Conservation (phyloP, 1,140 invertebrate genomes). For the Drosophila funebris region DNA sequence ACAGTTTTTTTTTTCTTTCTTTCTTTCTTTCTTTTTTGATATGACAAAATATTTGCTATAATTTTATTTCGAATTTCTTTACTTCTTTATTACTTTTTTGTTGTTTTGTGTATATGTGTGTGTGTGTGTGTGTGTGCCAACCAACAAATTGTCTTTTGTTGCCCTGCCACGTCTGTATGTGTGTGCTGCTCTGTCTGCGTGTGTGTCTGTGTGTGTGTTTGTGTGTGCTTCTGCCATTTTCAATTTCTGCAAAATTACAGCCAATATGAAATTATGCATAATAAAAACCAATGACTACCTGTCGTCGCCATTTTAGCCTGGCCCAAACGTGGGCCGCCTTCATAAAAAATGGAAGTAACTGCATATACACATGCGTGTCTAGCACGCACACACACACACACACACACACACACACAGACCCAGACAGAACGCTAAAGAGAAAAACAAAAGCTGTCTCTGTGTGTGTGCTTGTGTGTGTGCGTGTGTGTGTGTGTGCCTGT, state of each 20-base stretch:
- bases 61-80: constrained; percentile 49
- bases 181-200: neutral
- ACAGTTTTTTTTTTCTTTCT: neutral
- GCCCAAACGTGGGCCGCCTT: constrained; percentile 40
- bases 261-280: constrained; percentile 81
- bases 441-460: neutral
- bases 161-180: neutral
- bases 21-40: constrained; percentile 41
- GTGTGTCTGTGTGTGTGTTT: neutral
- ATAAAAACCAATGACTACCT: constrained; percentile 81
- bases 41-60: constrained; percentile 74
- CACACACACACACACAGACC: neutral
- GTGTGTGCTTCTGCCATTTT: constrained; percentile 64
- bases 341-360: constrained; percentile 75
- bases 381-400: constrained; percentile 4
- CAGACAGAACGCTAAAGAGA: neutral
- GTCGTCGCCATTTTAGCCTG: constrained; percentile 67
- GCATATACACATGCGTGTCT: constrained; percentile 29
- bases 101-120: constrained; percentile 13
- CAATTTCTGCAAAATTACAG: constrained; percentile 82
- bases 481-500: constrained; percentile 30
- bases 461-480: neutral
- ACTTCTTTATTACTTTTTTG: constrained; percentile 13
- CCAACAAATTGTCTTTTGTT: constrained; percentile 31
- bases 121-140: constrained; percentile 3